These are phyloP conservation scores for Aramus guarauna DNA, from an alignment of 2,113 vertebrate species.

Conservation along the genomic window DNA sequence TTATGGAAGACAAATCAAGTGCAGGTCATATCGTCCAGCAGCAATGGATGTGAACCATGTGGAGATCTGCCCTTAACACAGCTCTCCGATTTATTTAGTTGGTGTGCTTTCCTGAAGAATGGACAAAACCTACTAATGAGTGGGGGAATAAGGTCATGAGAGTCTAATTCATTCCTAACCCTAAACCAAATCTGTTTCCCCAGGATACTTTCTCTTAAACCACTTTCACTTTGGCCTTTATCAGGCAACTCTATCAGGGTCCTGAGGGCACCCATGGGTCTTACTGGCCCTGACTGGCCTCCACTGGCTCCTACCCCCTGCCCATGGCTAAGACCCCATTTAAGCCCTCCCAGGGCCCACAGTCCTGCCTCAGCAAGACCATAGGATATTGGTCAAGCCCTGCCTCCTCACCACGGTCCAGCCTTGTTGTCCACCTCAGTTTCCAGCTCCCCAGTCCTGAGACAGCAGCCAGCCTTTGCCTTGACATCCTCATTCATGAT, in stretches of 20 bases:
- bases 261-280: neutral
- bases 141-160: neutral
- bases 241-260: neutral
- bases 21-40: neutral
- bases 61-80: neutral
- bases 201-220: too few relatives aligned
- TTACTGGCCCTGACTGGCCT: neutral
- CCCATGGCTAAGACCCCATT: too few relatives aligned
- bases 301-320: neutral
- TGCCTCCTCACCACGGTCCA: neutral
- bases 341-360: neutral
- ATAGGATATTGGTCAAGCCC: neutral
- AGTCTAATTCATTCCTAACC: too few relatives aligned
- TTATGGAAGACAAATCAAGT: neutral
- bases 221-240: neutral
- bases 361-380: neutral
- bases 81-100: neutral
- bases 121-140: neutral
- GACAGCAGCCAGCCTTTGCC: neutral
- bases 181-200: neutral
- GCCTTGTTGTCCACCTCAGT: neutral
- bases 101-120: neutral
- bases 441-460: neutral
- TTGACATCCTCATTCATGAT: neutral
- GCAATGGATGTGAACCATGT: neutral